These are phyloP conservation scores for Eulemur coronatus DNA, from an alignment of 2,797 vertebrate genomes.

Conservation along the genomic window DNA sequence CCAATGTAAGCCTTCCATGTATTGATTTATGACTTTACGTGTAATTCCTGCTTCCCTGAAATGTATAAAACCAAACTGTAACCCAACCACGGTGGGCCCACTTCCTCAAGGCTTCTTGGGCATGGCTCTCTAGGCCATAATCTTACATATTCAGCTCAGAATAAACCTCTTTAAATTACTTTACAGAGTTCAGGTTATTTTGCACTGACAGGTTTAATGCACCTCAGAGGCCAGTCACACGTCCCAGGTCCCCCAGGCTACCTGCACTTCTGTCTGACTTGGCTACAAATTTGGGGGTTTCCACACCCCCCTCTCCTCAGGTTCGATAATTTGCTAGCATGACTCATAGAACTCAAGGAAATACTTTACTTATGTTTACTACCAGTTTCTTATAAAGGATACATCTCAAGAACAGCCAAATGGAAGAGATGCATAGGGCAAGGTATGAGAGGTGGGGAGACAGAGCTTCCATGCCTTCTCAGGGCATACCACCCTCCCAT, in stretches of 20 bases:
- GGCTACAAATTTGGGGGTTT: slow-evolving; percentile 1
- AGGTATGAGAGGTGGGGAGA: not conserved
- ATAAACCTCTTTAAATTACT: too few relatives aligned
- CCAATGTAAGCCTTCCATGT: not conserved
- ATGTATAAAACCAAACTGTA: not conserved
- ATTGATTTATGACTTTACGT: not conserved
- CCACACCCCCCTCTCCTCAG: not conserved
- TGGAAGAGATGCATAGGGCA: not conserved
- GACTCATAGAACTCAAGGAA: slow-evolving; percentile 14
- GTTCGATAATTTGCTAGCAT: slow-evolving; percentile 21
- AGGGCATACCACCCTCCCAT: not conserved
- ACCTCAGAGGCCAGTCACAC: not conserved
- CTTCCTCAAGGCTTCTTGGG: too few relatives aligned
- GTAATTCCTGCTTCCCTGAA: not conserved
- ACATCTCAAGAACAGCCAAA: not conserved
- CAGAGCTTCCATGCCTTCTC: not conserved
- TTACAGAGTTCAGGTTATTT: too few relatives aligned
- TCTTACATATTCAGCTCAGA: too few relatives aligned
- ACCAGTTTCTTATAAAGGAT: not conserved
- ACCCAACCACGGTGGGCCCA: too few relatives aligned
- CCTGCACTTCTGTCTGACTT: not conserved
- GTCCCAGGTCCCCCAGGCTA: not conserved
- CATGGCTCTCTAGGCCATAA: too few relatives aligned
- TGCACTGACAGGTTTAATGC: not conserved
- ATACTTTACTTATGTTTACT: not conserved